Conservation (phyloP, 2,797 vertebrate species). For the Chaetodon trifasciatus region DNA sequence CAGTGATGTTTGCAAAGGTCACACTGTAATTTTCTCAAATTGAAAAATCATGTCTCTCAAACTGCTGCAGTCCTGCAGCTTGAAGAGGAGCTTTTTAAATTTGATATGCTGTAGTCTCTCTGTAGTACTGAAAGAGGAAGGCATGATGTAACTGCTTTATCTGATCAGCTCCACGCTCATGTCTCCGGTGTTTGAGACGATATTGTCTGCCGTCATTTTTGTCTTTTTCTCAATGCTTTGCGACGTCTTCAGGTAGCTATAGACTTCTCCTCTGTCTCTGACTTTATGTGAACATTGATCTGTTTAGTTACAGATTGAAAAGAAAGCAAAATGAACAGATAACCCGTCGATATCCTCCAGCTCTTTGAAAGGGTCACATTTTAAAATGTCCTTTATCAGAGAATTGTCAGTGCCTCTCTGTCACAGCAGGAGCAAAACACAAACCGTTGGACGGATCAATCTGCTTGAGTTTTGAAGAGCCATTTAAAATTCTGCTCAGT, state of each 20-base stretch:
- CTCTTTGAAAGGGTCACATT: slow-evolving; percentile 72
- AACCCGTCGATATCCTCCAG: slow-evolving; percentile 39
- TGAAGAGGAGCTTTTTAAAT: slow-evolving; percentile 31
- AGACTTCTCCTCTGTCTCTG: slow-evolving; percentile 20
- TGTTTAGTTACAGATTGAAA: slow-evolving; percentile 51
- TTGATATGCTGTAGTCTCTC: slow-evolving; percentile 6
- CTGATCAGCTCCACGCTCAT: slow-evolving; percentile 3
- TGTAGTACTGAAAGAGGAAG: slow-evolving; percentile 1
- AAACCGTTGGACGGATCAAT: slow-evolving; percentile 61
- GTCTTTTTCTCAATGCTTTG: slow-evolving; percentile 31
- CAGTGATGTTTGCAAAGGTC: slow-evolving; percentile 46
- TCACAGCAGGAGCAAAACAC: slow-evolving; percentile 65
- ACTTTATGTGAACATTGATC: slow-evolving; percentile 50
- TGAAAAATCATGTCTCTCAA: slow-evolving; percentile 34
- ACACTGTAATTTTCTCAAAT: slow-evolving; percentile 40
- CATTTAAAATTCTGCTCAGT: slow-evolving; percentile 55
- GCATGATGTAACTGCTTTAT: slow-evolving; percentile 27
- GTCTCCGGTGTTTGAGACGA: slow-evolving; percentile 29
- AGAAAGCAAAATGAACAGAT: slow-evolving; percentile 52
- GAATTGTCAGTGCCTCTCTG: slow-evolving; percentile 45
- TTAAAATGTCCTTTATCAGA: slow-evolving; percentile 61
- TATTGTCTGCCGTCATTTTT: slow-evolving; percentile 17
- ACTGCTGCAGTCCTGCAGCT: slow-evolving; percentile 19
- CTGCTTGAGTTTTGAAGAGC: slow-evolving; percentile 46
- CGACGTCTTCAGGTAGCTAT: slow-evolving; percentile 39